Evolutionary conservation across 1,140 invertebrate species (phyloP), one percentile per base, ranked within the genome.

Genomic region (Sminthurides bifidus): DNA sequence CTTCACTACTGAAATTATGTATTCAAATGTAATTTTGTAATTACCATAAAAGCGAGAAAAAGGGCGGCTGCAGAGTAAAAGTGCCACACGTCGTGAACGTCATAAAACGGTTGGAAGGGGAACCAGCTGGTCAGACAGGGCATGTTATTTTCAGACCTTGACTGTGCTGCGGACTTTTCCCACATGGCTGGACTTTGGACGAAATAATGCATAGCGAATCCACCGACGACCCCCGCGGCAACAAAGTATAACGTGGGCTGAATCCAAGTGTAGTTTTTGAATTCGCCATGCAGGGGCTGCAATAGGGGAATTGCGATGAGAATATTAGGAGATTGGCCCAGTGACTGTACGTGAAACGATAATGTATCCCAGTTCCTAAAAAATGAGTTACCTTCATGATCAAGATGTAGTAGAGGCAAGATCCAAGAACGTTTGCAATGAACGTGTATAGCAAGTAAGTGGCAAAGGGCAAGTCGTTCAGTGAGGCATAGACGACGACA

Each of bases 1-100:
- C 40, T 31, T 14, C 27, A 51, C 21, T 37, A 15, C 8, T 33
- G 15, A 30, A 15, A 3, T 3, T 45, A 24, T 17, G n/a, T 30
- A 49, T 49, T 49, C 10, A 31, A 2, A 49, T 1, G 21, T 31
- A 12, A 17, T 23, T 21, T 15, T 17, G 2, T 19, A 1, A 23
- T 29, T 44, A 60, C 62, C 58, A 64, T 61, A 35, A 64, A 64
- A 14, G 49, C 51, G 17, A 56, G 33, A 24, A 64, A 64, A 4
- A 64, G 51, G 15, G 58, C 59, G 15, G 40, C 49, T 33, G 62
- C 62, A 15, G 59, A 61, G 14, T 46, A 37, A 41, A 64, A 61
- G 41, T 64, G 62, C 62, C 62, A 64, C 37, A 55, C 30, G 29
- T 64, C 62, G 48, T 64, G 62, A 27, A 37, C 19, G 35, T 59